phyloP scores from a whole-genome alignment of 2,113 vertebrate genomes.

The Aspidoscelis tigris region DNA sequence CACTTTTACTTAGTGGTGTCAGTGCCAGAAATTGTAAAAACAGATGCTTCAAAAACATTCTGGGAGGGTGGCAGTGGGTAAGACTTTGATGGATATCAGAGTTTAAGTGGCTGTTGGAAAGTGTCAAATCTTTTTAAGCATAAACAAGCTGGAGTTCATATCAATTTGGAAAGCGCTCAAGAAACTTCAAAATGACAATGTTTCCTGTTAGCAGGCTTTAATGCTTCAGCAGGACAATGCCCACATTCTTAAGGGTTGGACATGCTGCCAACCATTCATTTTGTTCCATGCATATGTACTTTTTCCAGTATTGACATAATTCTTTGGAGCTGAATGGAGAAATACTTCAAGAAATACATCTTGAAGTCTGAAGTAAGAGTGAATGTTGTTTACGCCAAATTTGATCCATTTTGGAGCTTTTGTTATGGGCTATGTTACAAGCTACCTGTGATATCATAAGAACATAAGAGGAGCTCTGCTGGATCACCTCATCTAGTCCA shows the following conservation, averaged over 20 bases:
- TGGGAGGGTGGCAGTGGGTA: constrained; percentile 21
- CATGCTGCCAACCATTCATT: constrained; percentile 14
- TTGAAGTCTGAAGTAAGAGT: not conserved
- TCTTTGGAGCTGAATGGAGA: not conserved
- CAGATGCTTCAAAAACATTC: constrained; percentile 72
- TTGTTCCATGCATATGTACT: not conserved
- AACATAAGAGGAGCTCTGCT: too few species aligned
- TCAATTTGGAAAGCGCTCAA: constrained; percentile 71
- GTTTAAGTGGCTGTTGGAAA: constrained; percentile 72
- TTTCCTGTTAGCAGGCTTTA: constrained; percentile 21
- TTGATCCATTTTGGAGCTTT: not conserved
- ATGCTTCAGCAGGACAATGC: constrained; percentile 25
- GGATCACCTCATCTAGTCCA: too few species aligned
- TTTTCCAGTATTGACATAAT: not conserved
- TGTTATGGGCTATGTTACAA: not conserved
- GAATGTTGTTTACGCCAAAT: not conserved
- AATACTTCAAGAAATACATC: not conserved
- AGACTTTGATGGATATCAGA: constrained; percentile 71
- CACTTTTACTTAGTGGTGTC: constrained; percentile 58
- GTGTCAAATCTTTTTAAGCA: constrained; percentile 71
- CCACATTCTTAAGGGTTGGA: constrained; percentile 29
- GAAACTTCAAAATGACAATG: constrained; percentile 70
- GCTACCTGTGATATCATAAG: not conserved
- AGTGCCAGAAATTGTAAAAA: constrained; percentile 70
- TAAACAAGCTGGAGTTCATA: constrained; percentile 66